Evolutionary conservation across 2,797 vertebrate species (phyloP).

Genomic region (Cryptoblepharus egeriae): DNA sequence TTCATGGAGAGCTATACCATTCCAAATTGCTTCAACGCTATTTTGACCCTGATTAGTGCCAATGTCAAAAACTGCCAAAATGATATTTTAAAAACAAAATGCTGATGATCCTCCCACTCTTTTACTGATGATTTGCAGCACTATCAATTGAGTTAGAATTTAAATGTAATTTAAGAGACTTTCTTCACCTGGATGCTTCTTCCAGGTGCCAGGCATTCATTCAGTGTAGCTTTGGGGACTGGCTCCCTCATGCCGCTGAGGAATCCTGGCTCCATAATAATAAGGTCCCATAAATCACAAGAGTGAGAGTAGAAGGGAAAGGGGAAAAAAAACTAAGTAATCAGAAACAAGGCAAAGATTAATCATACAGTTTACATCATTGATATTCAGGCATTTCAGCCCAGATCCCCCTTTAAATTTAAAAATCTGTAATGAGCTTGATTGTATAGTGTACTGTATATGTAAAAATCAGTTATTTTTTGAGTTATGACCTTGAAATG

Average conservation of each 20-base stretch:
- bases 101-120: conserved; percentile 30
- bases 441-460: background rate
- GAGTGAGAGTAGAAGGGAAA: background rate
- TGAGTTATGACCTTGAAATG: background rate
- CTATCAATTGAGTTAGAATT: conserved; percentile 21
- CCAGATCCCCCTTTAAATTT: no score
- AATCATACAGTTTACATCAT: no score
- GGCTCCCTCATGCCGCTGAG: background rate
- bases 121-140: background rate
- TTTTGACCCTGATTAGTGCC: conserved; percentile 30
- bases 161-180: background rate
- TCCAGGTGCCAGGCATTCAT: background rate
- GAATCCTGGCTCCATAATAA: background rate
- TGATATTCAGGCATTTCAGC: no score
- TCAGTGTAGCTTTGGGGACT: no score
- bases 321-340: no score
- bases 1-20: conserved; percentile 40
- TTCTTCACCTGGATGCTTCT: background rate
- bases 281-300: background rate
- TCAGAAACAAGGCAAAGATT: no score
- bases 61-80: conserved; percentile 34
- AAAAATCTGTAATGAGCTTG: no score
- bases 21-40: conserved; percentile 31
- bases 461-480: no score
- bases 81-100: background rate